phyloP scores from a whole-genome alignment of 2,797 vertebrate species.

The Ptychadena robeensis region DNA sequence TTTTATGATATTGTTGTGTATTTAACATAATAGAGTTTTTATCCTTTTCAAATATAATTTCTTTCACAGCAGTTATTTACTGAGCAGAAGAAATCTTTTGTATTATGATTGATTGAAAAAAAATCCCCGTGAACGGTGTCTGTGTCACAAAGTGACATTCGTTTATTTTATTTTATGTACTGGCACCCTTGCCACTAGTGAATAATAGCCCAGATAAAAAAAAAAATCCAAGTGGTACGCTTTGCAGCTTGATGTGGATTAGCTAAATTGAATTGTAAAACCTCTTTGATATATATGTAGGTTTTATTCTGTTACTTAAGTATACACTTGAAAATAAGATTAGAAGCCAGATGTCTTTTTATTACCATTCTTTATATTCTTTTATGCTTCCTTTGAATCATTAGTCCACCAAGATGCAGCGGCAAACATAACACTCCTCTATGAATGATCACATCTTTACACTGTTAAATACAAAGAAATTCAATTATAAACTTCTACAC shows the following conservation, averaged over 20 bases:
- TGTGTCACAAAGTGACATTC: conserved; percentile 54
- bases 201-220: conserved; percentile 52
- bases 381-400: conserved; percentile 1
- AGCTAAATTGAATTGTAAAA: conserved; percentile 58
- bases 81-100: conserved; percentile 25
- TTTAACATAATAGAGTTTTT: conserved; percentile 40
- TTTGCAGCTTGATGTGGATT: conserved; percentile 48
- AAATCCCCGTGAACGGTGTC: conserved; percentile 44
- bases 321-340: conserved; percentile 16
- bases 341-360: conserved; percentile 16
- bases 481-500: too few relatives aligned
- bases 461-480: too few relatives aligned
- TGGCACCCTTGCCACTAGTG: conserved; percentile 52
- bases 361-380: conserved; percentile 8
- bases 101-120: conserved; percentile 58
- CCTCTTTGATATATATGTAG: conserved; percentile 22
- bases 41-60: conserved; percentile 35
- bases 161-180: conserved; percentile 58
- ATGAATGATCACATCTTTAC: not conserved
- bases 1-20: not conserved
- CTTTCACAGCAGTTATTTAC: conserved; percentile 26
- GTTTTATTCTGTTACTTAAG: conserved; percentile 7
- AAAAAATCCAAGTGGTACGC: conserved; percentile 33
- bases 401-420: not conserved
- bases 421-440: not conserved